A percentile compares a stretch with the other conserved stretches of the same genome.
Conservation (phyloP, 2,113 vertebrate species). For the Crypturellus undulatus region DNA sequence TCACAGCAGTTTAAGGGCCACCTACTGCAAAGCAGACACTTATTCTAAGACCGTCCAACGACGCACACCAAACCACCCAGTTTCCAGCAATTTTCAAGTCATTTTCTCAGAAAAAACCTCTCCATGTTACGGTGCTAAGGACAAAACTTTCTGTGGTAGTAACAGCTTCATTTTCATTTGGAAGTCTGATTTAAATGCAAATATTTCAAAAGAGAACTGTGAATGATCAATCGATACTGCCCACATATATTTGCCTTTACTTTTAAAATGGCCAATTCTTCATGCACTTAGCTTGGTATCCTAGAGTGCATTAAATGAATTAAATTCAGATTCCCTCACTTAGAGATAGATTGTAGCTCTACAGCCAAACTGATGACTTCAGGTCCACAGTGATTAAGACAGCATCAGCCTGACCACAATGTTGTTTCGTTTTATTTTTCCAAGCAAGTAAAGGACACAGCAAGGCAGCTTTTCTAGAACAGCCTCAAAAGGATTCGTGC, state of each 20-base stretch:
- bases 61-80: background rate
- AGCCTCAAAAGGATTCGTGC: background rate
- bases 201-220: background rate
- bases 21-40: background rate
- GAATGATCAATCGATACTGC: background rate
- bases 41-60: background rate
- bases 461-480: accelerated
- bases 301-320: background rate
- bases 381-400: background rate
- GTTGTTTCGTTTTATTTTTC: background rate
- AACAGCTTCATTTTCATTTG: background rate
- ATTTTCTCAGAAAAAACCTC: background rate
- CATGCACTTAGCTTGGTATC: background rate
- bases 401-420: background rate
- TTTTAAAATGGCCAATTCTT: background rate
- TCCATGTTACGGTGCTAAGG: background rate
- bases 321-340: background rate
- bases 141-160: background rate
- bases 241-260: background rate
- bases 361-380: background rate
- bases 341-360: background rate
- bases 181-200: background rate
- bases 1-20: background rate
- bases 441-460: background rate
- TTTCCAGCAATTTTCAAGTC: background rate